phyloP scores from a whole-genome alignment of 2,888 invertebrate species.

The Drosophila phalerata region DNA sequence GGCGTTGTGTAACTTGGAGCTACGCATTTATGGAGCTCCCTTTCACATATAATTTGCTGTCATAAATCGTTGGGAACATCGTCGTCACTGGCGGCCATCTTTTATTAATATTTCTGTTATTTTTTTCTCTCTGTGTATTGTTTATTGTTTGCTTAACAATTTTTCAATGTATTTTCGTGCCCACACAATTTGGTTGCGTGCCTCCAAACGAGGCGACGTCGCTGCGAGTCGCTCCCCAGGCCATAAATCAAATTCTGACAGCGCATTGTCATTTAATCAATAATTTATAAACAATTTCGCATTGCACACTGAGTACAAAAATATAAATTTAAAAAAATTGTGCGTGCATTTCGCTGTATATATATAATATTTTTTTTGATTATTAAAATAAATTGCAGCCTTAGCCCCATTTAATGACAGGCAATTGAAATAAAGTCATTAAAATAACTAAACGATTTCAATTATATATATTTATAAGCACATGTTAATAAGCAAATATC shows the following conservation, averaged over 20 bases:
- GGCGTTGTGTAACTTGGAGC: constrained; percentile 56
- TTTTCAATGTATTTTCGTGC: constrained; percentile 70
- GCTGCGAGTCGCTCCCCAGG: constrained; percentile 34
- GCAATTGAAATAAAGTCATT: constrained; percentile 57
- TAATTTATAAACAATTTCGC: constrained; percentile 81
- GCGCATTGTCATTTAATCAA: constrained; percentile 83
- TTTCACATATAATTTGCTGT: constrained; percentile 70
- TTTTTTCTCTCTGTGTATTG: constrained; percentile 42
- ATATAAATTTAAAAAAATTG: constrained; percentile 47
- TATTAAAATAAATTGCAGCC: constrained; percentile 52
- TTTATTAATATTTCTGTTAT: constrained; percentile 65
- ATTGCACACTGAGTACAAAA: constrained; percentile 27
- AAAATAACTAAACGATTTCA: constrained; percentile 14
- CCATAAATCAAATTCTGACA: constrained; percentile 83
- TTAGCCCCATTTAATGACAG: constrained; percentile 58
- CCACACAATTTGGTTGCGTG: constrained; percentile 70
- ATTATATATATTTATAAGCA: constrained; percentile 4
- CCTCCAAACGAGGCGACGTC: constrained; percentile 41
- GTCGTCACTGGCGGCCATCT: constrained; percentile 68
- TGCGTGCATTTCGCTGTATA: constrained; percentile 38
- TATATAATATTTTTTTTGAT: constrained; percentile 9
- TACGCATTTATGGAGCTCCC: constrained; percentile 58
- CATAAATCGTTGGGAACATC: constrained; percentile 63
- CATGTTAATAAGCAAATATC: not conserved
- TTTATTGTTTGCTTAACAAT: constrained; percentile 78